phyloP scores from a whole-genome alignment of 1,140 invertebrate species.

The Drosophila albomicans region DNA sequence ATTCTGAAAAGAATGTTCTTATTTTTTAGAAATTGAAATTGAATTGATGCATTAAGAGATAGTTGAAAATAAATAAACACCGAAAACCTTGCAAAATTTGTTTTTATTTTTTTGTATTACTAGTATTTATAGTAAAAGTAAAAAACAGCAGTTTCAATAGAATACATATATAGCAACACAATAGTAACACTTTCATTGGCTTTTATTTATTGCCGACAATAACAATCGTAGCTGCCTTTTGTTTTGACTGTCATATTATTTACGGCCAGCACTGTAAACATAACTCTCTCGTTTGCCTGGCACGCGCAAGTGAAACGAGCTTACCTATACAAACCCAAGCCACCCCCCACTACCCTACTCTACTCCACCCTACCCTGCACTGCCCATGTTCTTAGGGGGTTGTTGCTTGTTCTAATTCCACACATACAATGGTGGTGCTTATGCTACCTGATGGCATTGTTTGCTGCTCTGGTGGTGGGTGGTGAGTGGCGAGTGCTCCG shows the following conservation, averaged over 20 bases:
- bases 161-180: no score
- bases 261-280: conserved; percentile 45
- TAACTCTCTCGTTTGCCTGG: conserved; percentile 12
- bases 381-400: conserved; percentile 4
- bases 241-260: neutral
- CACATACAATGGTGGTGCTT: conserved; percentile 18
- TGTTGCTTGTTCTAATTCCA: neutral
- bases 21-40: no score
- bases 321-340: conserved; percentile 33
- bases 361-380: neutral
- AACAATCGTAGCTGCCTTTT: neutral
- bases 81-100: no score
- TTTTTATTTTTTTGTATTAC: no score
- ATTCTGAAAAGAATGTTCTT: no score
- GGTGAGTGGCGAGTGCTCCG: conserved; percentile 14
- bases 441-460: conserved; percentile 12
- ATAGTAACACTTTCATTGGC: no score
- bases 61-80: no score
- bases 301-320: conserved; percentile 70
- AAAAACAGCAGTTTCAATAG: no score
- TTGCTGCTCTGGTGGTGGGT: conserved; percentile 45
- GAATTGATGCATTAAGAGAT: no score
- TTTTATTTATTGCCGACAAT: neutral
- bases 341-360: conserved; percentile 8
- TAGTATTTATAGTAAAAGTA: no score